Evolutionary conservation across 2,888 invertebrate species (phyloP).

Genomic region (Dolichomitus sp.): DNA sequence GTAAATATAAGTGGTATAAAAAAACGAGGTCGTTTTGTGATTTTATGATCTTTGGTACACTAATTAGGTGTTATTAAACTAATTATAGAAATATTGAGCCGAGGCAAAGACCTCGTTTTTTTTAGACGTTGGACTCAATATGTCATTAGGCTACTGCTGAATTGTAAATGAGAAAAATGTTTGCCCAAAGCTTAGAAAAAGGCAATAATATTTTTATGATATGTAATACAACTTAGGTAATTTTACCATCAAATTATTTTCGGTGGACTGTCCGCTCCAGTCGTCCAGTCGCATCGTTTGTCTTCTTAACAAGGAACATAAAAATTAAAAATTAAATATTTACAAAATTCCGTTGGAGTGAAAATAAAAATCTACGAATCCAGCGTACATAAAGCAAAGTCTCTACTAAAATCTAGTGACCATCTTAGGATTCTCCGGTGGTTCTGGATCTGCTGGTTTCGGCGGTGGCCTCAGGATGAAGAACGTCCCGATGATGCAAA

Average conservation of each 20-base stretch:
- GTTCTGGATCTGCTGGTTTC: conserved; percentile 57
- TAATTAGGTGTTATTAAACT: background rate
- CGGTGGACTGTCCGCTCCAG: conserved; percentile 4
- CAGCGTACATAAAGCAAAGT: background rate
- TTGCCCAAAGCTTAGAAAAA: background rate
- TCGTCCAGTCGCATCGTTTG: conserved; percentile 5
- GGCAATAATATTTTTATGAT: background rate
- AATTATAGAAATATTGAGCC: background rate
- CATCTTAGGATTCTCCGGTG: conserved; percentile 58
- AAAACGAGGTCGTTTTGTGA: background rate
- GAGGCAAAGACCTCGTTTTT: background rate
- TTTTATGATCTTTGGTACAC: background rate
- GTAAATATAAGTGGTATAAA: background rate
- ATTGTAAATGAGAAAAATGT: background rate
- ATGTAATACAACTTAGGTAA: background rate
- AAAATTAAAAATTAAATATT: background rate
- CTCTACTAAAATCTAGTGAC: conserved; percentile 53
- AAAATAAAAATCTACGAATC: conserved; percentile 26
- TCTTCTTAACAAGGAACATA: background rate
- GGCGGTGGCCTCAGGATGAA: conserved; percentile 65
- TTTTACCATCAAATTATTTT: background rate
- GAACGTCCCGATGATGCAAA: conserved; percentile 71
- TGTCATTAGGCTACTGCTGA: no score
- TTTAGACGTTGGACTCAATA: background rate
- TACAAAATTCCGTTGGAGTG: background rate